These are phyloP conservation scores for Pomatorhinus ruficollis DNA, from an alignment of 2,113 vertebrate genomes.

Conservation along the genomic window DNA sequence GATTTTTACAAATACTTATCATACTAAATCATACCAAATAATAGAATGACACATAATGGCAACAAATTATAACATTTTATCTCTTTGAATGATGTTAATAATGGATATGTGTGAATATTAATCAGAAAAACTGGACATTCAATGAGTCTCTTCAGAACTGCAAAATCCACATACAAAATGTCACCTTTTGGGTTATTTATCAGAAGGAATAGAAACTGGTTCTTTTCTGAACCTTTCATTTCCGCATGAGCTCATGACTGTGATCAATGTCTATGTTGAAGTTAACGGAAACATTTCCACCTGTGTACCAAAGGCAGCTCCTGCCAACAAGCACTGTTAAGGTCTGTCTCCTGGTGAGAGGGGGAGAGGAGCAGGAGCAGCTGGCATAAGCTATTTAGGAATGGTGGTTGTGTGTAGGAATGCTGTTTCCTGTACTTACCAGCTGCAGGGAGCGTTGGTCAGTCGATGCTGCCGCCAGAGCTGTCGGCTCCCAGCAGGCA, in stretches of 20 bases:
- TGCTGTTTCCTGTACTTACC: rapidly evolving
- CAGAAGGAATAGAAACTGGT: neutral
- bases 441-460: rapidly evolving
- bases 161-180: neutral
- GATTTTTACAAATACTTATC: neutral
- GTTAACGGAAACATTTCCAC: neutral
- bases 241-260: neutral
- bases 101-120: neutral
- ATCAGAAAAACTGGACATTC: neutral
- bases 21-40: neutral
- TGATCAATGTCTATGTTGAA: neutral
- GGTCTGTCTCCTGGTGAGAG: neutral
- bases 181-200: neutral
- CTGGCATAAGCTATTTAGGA: neutral
- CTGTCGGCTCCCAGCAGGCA: neutral
- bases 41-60: neutral
- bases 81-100: neutral
- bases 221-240: neutral
- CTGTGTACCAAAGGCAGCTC: neutral
- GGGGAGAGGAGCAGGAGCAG: neutral
- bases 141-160: neutral
- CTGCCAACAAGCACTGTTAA: rapidly evolving
- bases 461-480: neutral
- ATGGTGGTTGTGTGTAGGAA: neutral
- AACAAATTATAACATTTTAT: neutral